Evolutionary conservation across 1,140 invertebrate genomes (phyloP).

Genomic region (Zaprionus africanus): DNA sequence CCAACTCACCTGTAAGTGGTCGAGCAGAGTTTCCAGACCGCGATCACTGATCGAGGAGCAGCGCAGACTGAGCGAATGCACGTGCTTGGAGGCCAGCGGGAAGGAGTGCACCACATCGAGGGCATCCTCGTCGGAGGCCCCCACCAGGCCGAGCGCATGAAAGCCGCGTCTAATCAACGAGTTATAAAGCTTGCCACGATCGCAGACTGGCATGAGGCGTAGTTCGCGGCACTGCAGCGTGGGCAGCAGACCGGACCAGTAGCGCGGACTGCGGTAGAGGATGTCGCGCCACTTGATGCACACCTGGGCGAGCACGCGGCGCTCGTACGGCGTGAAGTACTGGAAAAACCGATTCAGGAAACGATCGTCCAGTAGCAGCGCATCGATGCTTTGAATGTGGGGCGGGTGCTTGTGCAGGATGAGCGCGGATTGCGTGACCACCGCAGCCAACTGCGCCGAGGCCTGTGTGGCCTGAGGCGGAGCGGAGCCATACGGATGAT

Average conservation of each 20-base stretch:
- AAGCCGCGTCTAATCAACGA: slow-evolving; percentile 94
- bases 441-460: slow-evolving; percentile 43
- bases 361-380: slow-evolving; percentile 92
- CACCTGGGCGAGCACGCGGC: slow-evolving; percentile 91
- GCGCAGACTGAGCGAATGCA: slow-evolving; percentile 92
- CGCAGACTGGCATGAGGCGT: slow-evolving; percentile 87
- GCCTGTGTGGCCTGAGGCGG: slow-evolving; percentile 11
- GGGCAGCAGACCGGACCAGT: slow-evolving; percentile 93
- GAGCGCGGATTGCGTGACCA: slow-evolving; percentile 66
- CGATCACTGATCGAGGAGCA: slow-evolving; percentile 95
- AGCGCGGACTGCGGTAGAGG: slow-evolving; percentile 92
- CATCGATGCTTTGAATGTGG: slow-evolving; percentile 88
- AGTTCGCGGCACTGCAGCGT: slow-evolving; percentile 93
- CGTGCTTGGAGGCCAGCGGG: slow-evolving; percentile 91
- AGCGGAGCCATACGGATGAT: slow-evolving; percentile 70
- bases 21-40: slow-evolving; percentile 93
- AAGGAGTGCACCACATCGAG: slow-evolving; percentile 94
- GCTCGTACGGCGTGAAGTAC: slow-evolving; percentile 92
- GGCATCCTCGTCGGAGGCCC: slow-evolving; percentile 95
- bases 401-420: slow-evolving; percentile 83
- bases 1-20: slow-evolving; percentile 91
- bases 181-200: slow-evolving; percentile 90
- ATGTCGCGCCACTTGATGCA: slow-evolving; percentile 94
- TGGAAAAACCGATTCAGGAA: slow-evolving; percentile 94
- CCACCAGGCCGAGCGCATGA: slow-evolving; percentile 92